Evolutionary conservation across 2,113 vertebrate genomes (phyloP).

Genomic region (Gulo gulo): DNA sequence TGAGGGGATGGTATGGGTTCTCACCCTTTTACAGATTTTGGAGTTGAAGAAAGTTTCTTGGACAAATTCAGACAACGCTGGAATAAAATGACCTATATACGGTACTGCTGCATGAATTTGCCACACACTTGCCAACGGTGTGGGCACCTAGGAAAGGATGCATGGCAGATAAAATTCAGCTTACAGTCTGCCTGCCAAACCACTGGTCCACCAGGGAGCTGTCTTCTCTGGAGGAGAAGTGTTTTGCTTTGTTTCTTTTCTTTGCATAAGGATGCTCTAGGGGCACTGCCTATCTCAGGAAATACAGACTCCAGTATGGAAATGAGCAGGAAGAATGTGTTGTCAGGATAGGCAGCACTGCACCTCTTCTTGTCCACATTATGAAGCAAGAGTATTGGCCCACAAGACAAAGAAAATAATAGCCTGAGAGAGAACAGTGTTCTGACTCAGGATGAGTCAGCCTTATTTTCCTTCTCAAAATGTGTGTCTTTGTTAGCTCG

Average conservation of each 20-base stretch:
- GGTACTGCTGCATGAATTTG: fast-evolving
- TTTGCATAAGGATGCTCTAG: background rate
- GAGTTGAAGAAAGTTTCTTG: background rate
- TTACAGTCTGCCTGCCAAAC: background rate
- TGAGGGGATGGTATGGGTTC: background rate
- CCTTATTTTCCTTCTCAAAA: background rate
- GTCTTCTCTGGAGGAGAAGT: background rate
- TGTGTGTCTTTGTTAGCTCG: background rate
- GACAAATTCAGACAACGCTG: background rate
- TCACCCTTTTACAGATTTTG: background rate
- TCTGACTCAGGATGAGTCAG: background rate
- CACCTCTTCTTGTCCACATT: background rate
- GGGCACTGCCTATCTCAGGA: background rate
- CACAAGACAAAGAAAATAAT: background rate
- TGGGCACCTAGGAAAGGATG: background rate
- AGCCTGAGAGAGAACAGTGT: background rate
- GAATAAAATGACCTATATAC: background rate
- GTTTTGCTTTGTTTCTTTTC: background rate
- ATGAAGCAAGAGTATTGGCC: background rate
- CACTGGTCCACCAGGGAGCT: fast-evolving
- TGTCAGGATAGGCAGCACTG: background rate
- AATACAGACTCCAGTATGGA: background rate
- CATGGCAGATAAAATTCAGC: background rate
- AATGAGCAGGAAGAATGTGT: background rate
- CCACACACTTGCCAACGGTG: background rate